phyloP scores from a whole-genome alignment of 2,797 vertebrate species.

The Eospalax fontanierii region DNA sequence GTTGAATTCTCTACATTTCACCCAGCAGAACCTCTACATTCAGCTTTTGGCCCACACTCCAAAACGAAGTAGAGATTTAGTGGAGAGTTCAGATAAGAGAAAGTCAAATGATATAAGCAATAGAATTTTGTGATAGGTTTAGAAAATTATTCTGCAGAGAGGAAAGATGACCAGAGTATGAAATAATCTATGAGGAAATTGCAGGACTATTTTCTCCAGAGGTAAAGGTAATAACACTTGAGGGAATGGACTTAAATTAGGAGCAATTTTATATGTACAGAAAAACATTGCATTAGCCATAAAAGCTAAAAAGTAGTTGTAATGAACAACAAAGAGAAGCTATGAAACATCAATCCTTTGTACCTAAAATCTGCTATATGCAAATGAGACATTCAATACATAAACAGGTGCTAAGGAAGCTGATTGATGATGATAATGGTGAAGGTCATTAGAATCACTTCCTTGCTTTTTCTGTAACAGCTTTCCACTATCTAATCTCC shows the following conservation, averaged over 20 bases:
- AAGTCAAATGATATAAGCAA: not conserved
- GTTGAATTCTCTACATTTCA: not conserved
- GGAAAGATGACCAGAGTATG: not conserved
- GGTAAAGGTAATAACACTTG: conserved; percentile 16
- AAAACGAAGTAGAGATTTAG: not conserved
- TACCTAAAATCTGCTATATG: not conserved
- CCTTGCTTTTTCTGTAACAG: not conserved
- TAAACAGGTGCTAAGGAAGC: not conserved
- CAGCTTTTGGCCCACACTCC: not conserved
- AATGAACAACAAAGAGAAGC: conserved; percentile 30
- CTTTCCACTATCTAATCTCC: not conserved
- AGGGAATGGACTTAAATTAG: conserved; percentile 52
- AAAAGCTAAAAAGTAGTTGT: conserved; percentile 37
- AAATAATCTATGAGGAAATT: conserved; percentile 21
- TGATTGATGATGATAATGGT: not conserved
- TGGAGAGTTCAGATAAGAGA: not conserved
- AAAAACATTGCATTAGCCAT: conserved; percentile 9
- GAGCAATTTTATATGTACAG: conserved; percentile 15
- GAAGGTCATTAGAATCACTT: not conserved
- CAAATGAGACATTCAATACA: conserved; percentile 56
- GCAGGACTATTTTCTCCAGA: conserved; percentile 31
- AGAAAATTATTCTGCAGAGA: not conserved
- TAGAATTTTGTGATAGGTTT: not conserved
- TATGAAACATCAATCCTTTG: conserved; percentile 13
- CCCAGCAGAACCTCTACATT: not conserved